Evolutionary conservation across 2,797 vertebrate species (phyloP), one percentile per base, ranked within the genome.

Genomic region (Pteropus rufus): DNA sequence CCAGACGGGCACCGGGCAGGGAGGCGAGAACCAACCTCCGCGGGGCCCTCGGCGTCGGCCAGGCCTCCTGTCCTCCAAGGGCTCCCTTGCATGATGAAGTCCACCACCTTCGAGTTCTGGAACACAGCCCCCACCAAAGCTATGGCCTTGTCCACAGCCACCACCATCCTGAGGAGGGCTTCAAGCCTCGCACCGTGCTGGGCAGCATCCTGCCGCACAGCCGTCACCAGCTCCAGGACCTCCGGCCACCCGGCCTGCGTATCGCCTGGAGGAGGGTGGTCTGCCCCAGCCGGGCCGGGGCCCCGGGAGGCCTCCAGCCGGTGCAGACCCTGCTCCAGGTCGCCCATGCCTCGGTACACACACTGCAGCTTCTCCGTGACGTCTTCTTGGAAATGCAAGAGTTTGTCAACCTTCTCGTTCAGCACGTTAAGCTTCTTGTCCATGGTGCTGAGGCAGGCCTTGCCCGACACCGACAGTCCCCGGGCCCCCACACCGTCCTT

Each of bases 41-140:
- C 72, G 9, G 96, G 79, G 81, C 96, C 3, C 21, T 98, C 98
- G 85, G 98, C 91, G 21, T 98, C 98, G 84, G 98, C 91, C 93
- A 98, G 98, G 95, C 97, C 98, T 88, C 98, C 98, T 91, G 97
- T 98, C 95, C 98, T 99, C 99, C 99, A 99, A 49, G 99, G 98
- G 56, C 97, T 89, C 52, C 99, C 99, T 96, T 98, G 99, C 62
- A 98, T 96, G 97, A 99, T 98, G 94, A 99, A 99, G 96, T 99
- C 99, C 97, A 99, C 98, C 95, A 99, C 98, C 97, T 99, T 99
- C 1, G 99, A 99, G 97, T 99, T 99, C 98, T 98, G 99, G 96
- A 99, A 98, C n/a, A 98, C 97, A 44, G 99, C 98, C 49, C 98
- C 98, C 94, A 99, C 97, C 95, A 98, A 98, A 0, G 98, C 98